Base-by-base conservation (phyloP, 2,797 vertebrate genomes). In the Molossus molossus region DNA sequence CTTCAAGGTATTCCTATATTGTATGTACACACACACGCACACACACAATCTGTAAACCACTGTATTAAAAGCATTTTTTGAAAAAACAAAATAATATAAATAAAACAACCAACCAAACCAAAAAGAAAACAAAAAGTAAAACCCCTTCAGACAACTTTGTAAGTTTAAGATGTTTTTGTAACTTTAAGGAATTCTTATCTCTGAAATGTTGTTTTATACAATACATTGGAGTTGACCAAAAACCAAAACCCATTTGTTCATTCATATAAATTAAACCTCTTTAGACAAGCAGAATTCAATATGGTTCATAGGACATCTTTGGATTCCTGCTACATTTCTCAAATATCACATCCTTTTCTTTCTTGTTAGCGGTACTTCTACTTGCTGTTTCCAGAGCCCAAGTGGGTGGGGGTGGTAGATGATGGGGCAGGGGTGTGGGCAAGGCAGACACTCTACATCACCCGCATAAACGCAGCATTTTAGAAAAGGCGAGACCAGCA, bases 181-280 rank as follows among this genome's bases (percentile, higher is more conserved):
- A 58, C 10, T 80, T 93, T 70, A 76, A 76, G 85, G 40, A 65
- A 79, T 64, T 76, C 75, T 81, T 21, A 53, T 73, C 23, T 92
- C 58, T 81, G 53, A 62, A 92, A 77, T 13, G 15, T 67, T 72
- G 17, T 83, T 40, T 7, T 27, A 25, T n/a, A 70, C 2, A 64
- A 23, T 58, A 37, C 55, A 58, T 40, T 91, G 85, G 40, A 84
- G 50, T 55, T 45, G 27, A 73, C 14, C 29, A 37, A 83, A 67
- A n/a, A 4, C 12, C 27, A 20, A 21, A 91, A 93, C 29, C 17
- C 27, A 64, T 29, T 57, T 62, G 64, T 25, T 89, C 73, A 94
- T 95, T 94, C 40, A 25, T 27, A 37, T 10, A 45, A 79, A 64
- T 92, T 29, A 92, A 85, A 91, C n/a, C 85, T 90, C 25, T 88